These are phyloP conservation scores for Drosophila persimilis DNA, from an alignment of 1,140 invertebrate genomes.

Conservation along the genomic window DNA sequence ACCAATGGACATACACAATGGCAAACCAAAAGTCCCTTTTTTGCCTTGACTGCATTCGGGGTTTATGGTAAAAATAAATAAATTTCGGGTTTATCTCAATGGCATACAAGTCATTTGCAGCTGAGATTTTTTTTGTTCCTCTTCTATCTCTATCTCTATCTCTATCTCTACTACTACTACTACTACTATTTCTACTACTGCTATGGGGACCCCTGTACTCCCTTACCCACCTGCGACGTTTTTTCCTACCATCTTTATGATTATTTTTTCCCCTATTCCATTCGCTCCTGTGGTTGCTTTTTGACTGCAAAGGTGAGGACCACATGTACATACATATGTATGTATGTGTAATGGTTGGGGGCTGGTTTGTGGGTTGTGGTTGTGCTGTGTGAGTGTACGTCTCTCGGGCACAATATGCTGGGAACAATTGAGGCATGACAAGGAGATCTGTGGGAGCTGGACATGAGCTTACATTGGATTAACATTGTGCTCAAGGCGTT, in stretches of 20 bases:
- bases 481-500: slow-evolving; percentile 54
- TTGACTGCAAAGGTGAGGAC: slow-evolving; percentile 54
- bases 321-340: too few species aligned
- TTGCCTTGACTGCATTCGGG: slow-evolving; percentile 53
- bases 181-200: not conserved
- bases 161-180: slow-evolving; percentile 21
- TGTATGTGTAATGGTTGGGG: slow-evolving; percentile 20
- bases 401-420: slow-evolving; percentile 38
- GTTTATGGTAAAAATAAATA: slow-evolving; percentile 80
- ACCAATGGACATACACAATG: slow-evolving; percentile 49
- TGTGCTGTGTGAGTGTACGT: not conserved
- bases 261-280: slow-evolving; percentile 46
- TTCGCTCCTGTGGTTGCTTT: slow-evolving; percentile 42
- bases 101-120: slow-evolving; percentile 80
- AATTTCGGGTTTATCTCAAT: slow-evolving; percentile 80
- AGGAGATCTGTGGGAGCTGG: slow-evolving; percentile 55
- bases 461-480: slow-evolving; percentile 62
- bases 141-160: slow-evolving; percentile 33
- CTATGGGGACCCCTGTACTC: not conserved
- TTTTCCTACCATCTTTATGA: slow-evolving; percentile 30
- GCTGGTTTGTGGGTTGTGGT: not conserved
- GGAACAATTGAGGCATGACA: slow-evolving; percentile 65
- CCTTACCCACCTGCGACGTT: not conserved
- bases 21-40: slow-evolving; percentile 73
- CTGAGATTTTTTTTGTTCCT: slow-evolving; percentile 71